Percentiles rank a stretch among this genome's conserved stretches.
Conservation (phyloP, 2,888 invertebrate species). For the Hartigia nigra region DNA sequence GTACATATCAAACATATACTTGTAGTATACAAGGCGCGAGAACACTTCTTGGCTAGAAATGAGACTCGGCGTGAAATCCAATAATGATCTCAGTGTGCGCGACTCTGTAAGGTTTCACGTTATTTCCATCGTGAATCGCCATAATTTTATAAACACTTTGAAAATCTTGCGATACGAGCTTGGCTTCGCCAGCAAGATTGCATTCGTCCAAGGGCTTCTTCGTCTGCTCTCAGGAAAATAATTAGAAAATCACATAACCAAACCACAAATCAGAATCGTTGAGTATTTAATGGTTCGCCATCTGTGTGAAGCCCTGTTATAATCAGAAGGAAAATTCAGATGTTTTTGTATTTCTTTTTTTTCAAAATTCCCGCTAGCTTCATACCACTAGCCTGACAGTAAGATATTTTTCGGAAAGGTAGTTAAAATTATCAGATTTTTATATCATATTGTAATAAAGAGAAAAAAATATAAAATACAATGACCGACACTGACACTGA, state of each 20-base stretch:
- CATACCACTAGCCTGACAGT: background rate
- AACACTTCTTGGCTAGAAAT: slow-evolving; percentile 9
- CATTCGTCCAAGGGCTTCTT: slow-evolving; percentile 49
- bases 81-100: slow-evolving; percentile 50
- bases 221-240: slow-evolving; percentile 57
- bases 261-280: background rate
- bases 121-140: slow-evolving; percentile 52
- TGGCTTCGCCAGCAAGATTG: slow-evolving; percentile 16
- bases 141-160: slow-evolving; percentile 66
- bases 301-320: background rate
- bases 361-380: background rate
- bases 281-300: background rate
- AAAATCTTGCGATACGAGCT: slow-evolving; percentile 58
- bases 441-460: background rate
- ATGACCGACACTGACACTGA: slow-evolving; percentile 20
- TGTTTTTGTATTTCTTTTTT: background rate
- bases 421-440: background rate
- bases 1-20: background rate
- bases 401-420: background rate
- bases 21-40: background rate
- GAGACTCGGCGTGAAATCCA: slow-evolving; percentile 40
- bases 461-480: slow-evolving; percentile 2
- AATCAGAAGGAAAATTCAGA: background rate
- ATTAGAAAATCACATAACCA: slow-evolving; percentile 55
- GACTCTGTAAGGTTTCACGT: slow-evolving; percentile 47